Percentiles rank a stretch among this genome's conserved stretches.
These are phyloP conservation scores for Chaetops frenatus DNA, from an alignment of 2,113 vertebrate genomes.

Conservation along the genomic window DNA sequence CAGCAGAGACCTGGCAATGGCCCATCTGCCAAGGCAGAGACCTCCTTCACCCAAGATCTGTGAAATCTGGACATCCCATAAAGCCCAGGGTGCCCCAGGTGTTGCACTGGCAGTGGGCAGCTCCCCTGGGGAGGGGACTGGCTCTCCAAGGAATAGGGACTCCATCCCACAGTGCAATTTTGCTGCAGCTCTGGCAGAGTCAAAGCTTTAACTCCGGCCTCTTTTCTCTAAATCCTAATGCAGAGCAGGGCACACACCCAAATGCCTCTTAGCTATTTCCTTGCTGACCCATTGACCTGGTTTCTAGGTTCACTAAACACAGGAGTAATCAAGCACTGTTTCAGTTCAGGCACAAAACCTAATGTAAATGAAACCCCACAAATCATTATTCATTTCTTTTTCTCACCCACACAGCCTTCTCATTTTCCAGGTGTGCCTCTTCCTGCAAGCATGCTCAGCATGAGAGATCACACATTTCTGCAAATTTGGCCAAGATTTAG, in stretches of 20 bases:
- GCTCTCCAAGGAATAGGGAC: not conserved
- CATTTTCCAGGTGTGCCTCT: not conserved
- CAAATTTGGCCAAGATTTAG: not conserved
- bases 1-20: not conserved
- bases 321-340: not conserved
- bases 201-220: not conserved
- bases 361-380: not conserved
- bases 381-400: not conserved
- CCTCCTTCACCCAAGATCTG: not conserved
- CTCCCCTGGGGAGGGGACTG: not conserved
- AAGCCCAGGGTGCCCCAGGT: not conserved
- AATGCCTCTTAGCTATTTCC: not conserved
- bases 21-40: not conserved
- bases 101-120: fast-evolving
- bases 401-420: not conserved
- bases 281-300: not conserved
- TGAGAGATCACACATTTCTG: not conserved
- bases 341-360: not conserved
- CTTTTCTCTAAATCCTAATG: not conserved
- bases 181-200: not conserved
- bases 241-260: not conserved
- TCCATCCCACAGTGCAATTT: not conserved
- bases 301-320: not conserved
- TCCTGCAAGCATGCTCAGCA: not conserved
- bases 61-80: not conserved